A percentile compares a stretch with the other conserved stretches of the same genome.
These are phyloP conservation scores for Mirounga angustirostris DNA, from an alignment of 2,113 vertebrate species.

Conservation along the genomic window DNA sequence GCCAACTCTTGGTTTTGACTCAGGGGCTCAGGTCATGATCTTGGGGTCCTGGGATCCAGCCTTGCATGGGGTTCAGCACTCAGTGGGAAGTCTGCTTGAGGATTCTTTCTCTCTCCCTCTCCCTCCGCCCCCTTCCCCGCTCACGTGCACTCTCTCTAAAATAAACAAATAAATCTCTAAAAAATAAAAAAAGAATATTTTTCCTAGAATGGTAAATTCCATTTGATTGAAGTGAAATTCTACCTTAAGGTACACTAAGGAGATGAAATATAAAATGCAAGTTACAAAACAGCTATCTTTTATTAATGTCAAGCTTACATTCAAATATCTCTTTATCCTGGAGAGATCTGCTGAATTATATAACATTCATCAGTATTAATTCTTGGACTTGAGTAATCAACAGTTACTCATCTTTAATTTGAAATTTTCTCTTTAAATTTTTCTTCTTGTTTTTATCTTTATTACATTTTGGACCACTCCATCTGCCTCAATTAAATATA, in stretches of 20 bases:
- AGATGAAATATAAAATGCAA: not conserved
- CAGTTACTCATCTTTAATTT: slow-evolving; percentile 71
- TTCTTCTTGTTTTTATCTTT: slow-evolving; percentile 48
- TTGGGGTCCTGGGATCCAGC: not conserved
- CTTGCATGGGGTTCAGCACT: not conserved
- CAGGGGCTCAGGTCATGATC: not conserved
- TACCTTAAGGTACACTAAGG: not conserved
- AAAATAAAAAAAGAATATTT: not conserved
- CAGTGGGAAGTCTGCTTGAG: not conserved
- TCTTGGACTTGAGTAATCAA: slow-evolving; percentile 61
- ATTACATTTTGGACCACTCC: slow-evolving; percentile 71
- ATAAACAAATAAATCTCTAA: not conserved
- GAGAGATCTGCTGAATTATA: slow-evolving; percentile 33
- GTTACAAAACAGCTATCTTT: not conserved
- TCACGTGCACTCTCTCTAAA: not conserved
- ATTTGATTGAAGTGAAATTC: not conserved
- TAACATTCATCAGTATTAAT: slow-evolving; percentile 68
- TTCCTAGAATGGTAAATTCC: not conserved
- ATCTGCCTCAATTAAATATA: slow-evolving; percentile 67
- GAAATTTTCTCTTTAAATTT: slow-evolving; percentile 62
- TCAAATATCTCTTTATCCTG: slow-evolving; percentile 9
- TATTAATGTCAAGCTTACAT: not conserved
- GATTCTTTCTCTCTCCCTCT: not conserved
- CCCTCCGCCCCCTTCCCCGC: not conserved
- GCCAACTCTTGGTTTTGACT: not conserved